These are phyloP conservation scores for Rafetus swinhoei DNA, from an alignment of 2,113 vertebrate genomes.

Conservation along the genomic window DNA sequence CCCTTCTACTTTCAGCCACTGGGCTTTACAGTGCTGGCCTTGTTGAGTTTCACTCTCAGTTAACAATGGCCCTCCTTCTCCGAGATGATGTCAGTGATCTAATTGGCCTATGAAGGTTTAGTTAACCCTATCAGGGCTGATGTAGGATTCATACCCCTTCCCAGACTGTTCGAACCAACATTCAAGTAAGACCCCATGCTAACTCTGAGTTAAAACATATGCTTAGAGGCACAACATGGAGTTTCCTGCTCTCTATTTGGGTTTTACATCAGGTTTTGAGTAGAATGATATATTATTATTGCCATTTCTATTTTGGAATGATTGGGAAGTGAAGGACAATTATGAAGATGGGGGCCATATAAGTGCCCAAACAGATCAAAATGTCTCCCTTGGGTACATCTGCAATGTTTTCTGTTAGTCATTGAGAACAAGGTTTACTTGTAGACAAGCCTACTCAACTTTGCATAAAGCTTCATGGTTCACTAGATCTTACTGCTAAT, in stretches of 20 bases:
- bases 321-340: neutral
- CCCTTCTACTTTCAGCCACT: neutral
- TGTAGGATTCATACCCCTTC: neutral
- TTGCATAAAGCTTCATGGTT: neutral
- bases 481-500: neutral
- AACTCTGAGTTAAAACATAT: neutral
- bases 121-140: neutral
- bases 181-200: neutral
- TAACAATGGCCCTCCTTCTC: neutral
- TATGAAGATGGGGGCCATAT: neutral
- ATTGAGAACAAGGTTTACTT: neutral
- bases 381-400: neutral
- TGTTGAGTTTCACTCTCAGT: neutral
- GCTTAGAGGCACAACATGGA: neutral
- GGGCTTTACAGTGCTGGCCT: neutral
- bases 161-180: neutral
- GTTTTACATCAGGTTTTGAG: neutral
- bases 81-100: neutral
- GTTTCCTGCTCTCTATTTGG: neutral
- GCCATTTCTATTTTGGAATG: neutral
- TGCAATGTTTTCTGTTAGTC: neutral
- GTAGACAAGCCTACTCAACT: neutral
- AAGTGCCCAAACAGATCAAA: neutral
- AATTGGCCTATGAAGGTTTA: neutral
- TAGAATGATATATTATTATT: neutral